Evolutionary conservation across 2,797 vertebrate genomes (phyloP), one percentile per base, ranked within the genome.

Genomic region (Crocodylus rhombifer): DNA sequence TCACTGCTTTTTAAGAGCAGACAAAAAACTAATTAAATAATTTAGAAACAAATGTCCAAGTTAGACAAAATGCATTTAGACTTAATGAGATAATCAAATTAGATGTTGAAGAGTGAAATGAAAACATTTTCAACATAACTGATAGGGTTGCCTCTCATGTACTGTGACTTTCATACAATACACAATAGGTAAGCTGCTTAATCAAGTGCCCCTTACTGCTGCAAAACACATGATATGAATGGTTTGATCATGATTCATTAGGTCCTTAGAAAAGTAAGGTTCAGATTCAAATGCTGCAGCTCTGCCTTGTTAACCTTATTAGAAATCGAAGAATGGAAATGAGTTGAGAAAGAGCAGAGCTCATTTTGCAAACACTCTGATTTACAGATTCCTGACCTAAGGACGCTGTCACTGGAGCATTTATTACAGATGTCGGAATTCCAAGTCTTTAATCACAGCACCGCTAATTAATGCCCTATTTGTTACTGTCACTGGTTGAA

Each of bases 401-500:
- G 1, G 86, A 82, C 86, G 12, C 86, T 92, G 1, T 95, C 94
- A 88, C 92, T 64, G 36, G 82, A 71, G n/a, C 57, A 91, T 95
- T 96, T 89, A 78, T 95, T 96, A 86, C 80, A 90, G 36, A 79
- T 77, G 80, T 91, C 14, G 1, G 88, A 80, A 91, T 93, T 57
- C 62, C 20, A 17, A 92, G 90, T 83, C 92, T 95, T 95, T 95
- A 96, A 97, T 96, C 91, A 82, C 77, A 12, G 5, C 8, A 64
- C 57, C 90, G 77, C 82, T 96, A 92, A 94, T 96, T 97, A 96
- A 97, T 96, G 57, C 89, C 62, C 82, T 85, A 62, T 95, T 97
- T 95, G 93, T 95, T 92, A 80, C 86, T 92, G 82, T 93, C 93
- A 71, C 63, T 42, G 30, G 8, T 36, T 82, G 89, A 86, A 71